phyloP scores from a whole-genome alignment of 2,888 invertebrate genomes.

The Strigamia crassipes region DNA sequence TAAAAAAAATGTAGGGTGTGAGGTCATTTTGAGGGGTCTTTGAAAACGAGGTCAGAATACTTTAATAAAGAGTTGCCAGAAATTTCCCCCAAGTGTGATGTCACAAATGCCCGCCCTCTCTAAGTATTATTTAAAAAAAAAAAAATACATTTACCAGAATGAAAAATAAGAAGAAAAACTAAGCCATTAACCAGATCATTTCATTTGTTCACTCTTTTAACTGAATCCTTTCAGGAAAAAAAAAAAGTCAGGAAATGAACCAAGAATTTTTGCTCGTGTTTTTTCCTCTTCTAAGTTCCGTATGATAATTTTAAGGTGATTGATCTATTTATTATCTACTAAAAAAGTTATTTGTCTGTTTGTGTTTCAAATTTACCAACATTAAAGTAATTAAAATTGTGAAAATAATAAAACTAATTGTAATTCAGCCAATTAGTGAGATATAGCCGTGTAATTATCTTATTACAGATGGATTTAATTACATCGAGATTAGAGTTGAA shows the following conservation, averaged over 20 bases:
- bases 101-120: background rate
- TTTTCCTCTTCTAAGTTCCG: background rate
- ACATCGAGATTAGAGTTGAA: no score
- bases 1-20: background rate
- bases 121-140: background rate
- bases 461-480: no score
- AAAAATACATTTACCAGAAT: background rate
- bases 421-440: no score
- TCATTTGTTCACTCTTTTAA: background rate
- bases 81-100: background rate
- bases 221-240: background rate
- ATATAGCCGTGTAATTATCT: no score
- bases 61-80: background rate
- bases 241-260: background rate
- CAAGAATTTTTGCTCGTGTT: background rate
- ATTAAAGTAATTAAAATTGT: no score
- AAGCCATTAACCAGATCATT: background rate
- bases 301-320: background rate
- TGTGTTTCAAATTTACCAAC: background rate
- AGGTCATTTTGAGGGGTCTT: background rate
- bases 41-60: background rate
- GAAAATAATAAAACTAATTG: no score
- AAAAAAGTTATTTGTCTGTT: background rate
- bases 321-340: background rate
- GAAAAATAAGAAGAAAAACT: background rate